Evolutionary conservation across 2,113 vertebrate species (phyloP).

Genomic region (Mobula hypostoma): DNA sequence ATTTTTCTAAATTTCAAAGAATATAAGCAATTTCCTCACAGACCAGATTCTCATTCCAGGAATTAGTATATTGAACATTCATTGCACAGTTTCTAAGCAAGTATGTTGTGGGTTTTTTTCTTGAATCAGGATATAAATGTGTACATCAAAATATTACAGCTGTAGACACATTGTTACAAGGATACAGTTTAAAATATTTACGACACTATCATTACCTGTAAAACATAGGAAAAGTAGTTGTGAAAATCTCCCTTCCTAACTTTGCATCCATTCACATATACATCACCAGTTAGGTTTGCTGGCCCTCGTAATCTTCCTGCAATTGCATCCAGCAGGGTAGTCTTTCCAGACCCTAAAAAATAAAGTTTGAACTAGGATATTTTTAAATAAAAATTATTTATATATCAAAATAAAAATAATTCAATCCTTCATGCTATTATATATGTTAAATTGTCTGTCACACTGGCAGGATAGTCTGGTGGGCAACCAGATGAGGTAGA

Average conservation of each 20-base stretch:
- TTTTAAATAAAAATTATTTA: not conserved
- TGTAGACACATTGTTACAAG: not conserved
- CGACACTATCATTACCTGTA: constrained; percentile 64
- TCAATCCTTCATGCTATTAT: not conserved
- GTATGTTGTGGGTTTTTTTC: too few relatives aligned
- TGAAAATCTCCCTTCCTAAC: constrained; percentile 75
- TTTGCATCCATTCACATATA: constrained; percentile 72
- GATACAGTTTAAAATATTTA: not conserved
- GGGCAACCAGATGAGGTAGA: not conserved
- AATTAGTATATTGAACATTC: too few relatives aligned
- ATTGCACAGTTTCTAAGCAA: too few relatives aligned
- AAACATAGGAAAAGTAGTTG: constrained; percentile 88
- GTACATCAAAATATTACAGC: not conserved
- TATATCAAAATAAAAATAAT: not conserved
- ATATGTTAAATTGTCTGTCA: not conserved
- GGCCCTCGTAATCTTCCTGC: constrained; percentile 70
- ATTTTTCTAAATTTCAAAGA: too few relatives aligned
- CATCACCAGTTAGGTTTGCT: constrained; percentile 65
- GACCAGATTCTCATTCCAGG: too few relatives aligned
- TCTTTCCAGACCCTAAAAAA: constrained; percentile 81
- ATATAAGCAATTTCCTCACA: too few relatives aligned
- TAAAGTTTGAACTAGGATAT: not conserved
- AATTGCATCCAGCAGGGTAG: constrained; percentile 80
- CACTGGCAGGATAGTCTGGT: not conserved
- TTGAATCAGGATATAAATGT: too few relatives aligned